Evolutionary conservation across 2,888 invertebrate genomes (phyloP).

Genomic region (Disparrhopalites patrizii): DNA sequence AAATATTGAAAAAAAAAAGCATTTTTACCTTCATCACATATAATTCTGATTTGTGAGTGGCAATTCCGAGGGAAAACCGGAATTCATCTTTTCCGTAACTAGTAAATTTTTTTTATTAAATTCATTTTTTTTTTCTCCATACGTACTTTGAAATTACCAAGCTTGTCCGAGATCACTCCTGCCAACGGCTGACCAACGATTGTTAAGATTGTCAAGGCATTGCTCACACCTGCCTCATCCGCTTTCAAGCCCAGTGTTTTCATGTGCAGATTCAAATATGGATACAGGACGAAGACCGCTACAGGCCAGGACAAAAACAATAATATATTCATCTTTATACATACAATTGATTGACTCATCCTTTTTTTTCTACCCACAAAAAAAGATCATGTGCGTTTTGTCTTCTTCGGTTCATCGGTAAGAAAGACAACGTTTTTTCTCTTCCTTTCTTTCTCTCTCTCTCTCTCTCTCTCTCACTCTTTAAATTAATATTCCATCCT

Average conservation of each 20-base stretch:
- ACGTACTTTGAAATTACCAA: slow-evolving; percentile 72
- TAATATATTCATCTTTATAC: neutral
- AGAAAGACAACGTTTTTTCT: no score
- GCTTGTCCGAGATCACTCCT: slow-evolving; percentile 71
- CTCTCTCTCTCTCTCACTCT: no score
- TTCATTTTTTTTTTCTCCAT: neutral
- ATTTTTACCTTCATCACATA: neutral
- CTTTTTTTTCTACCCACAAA: no score
- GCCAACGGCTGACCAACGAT: slow-evolving; percentile 74
- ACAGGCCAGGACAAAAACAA: slow-evolving; percentile 47
- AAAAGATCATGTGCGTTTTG: no score
- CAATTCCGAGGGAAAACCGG: neutral
- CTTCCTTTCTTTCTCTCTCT: no score
- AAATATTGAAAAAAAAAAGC: slow-evolving; percentile 1
- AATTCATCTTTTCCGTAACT: neutral
- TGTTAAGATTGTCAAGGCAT: slow-evolving; percentile 68
- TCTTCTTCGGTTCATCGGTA: no score
- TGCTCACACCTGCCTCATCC: slow-evolving; percentile 75
- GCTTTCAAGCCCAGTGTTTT: slow-evolving; percentile 72
- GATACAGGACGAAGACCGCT: slow-evolving; percentile 72
- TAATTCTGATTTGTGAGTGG: neutral
- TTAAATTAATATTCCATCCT: no score
- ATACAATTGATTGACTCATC: neutral
- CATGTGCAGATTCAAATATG: slow-evolving; percentile 76
- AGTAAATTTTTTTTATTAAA: neutral